Evolutionary conservation across 2,113 vertebrate genomes (phyloP).

Genomic region (Scopus umbretta): DNA sequence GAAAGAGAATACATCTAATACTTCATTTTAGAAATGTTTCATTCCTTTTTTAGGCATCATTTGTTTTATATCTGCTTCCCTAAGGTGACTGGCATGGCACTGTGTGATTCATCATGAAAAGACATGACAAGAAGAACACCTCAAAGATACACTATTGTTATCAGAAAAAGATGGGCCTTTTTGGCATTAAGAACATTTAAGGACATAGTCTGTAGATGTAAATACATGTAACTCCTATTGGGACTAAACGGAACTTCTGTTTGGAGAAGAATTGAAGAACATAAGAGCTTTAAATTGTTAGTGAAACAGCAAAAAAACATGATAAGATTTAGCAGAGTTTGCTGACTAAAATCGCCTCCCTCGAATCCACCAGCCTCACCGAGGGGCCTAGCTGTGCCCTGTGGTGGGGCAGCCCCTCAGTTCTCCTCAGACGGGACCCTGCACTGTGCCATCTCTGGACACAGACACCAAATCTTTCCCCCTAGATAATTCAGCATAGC

Average conservation of each 20-base stretch:
- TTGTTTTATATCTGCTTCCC: neutral
- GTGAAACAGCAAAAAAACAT: neutral
- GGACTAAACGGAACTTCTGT: neutral
- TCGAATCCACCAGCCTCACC: fast-evolving
- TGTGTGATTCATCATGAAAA: neutral
- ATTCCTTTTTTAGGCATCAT: neutral
- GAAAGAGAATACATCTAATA: neutral
- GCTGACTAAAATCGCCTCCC: neutral
- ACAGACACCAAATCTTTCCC: neutral
- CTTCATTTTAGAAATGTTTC: neutral
- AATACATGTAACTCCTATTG: neutral
- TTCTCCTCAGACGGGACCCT: neutral
- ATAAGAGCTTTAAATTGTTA: neutral
- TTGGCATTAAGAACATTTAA: neutral
- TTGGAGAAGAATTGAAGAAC: neutral
- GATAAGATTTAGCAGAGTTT: neutral
- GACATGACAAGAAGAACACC: neutral
- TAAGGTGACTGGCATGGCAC: neutral
- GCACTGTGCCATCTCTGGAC: fast-evolving
- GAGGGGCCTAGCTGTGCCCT: neutral
- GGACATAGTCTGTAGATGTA: neutral
- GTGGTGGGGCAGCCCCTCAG: neutral
- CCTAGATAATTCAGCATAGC: neutral
- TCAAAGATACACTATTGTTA: neutral
- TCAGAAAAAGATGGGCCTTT: neutral